phyloP scores from a whole-genome alignment of 2,113 vertebrate species.

The Anolis sagrei region DNA sequence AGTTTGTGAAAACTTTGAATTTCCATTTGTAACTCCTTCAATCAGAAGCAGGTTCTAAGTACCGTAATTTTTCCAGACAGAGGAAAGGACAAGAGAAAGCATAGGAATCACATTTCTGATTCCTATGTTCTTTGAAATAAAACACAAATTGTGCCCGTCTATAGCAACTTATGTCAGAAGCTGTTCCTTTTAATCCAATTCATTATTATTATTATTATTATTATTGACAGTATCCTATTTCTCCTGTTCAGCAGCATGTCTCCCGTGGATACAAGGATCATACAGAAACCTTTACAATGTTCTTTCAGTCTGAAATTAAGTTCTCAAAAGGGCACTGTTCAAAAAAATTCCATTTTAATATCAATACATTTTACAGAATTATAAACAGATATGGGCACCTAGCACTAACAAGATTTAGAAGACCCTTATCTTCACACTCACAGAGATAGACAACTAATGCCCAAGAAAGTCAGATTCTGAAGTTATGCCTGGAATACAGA shows the following conservation, averaged over 20 bases:
- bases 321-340: not conserved
- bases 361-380: slow-evolving; percentile 21
- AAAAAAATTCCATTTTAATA: not conserved
- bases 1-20: not conserved
- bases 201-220: too few relatives aligned
- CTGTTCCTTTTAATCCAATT: too few relatives aligned
- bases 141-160: not conserved
- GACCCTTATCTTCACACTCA: not conserved
- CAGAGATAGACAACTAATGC: not conserved
- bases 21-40: not conserved
- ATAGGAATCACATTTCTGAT: not conserved
- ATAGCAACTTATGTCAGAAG: not conserved
- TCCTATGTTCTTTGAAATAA: not conserved
- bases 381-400: not conserved
- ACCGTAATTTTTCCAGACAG: not conserved
- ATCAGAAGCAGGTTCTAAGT: too few relatives aligned
- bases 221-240: too few relatives aligned
- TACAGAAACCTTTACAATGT: not conserved
- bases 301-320: slow-evolving; percentile 5
- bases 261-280: not conserved
- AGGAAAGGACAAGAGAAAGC: not conserved
- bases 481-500: not conserved
- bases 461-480: slow-evolving; percentile 26
- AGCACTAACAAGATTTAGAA: not conserved
- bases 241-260: not conserved